Conservation (phyloP, 2,797 vertebrate genomes). For the Chiroxiphia lanceolata region DNA sequence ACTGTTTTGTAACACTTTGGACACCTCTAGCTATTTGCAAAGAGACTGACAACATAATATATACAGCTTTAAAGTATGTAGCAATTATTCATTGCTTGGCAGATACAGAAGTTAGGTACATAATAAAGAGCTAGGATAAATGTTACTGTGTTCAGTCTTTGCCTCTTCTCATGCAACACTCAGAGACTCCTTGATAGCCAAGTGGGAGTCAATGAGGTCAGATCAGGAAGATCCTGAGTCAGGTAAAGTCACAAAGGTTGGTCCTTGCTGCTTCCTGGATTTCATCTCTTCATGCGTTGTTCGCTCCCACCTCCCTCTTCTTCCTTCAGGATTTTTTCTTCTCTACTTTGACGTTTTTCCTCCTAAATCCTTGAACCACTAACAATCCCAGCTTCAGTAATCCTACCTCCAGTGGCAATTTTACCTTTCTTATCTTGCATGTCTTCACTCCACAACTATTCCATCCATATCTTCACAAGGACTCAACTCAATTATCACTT, state of each 20-base stretch:
- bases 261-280: background rate
- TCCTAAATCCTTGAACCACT: background rate
- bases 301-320: background rate
- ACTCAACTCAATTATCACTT: background rate
- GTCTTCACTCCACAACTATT: background rate
- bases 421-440: background rate
- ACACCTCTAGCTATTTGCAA: background rate
- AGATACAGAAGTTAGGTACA: background rate
- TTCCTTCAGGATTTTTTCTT: background rate
- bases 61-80: background rate
- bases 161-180: background rate
- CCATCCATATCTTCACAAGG: background rate
- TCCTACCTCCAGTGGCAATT: background rate
- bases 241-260: background rate
- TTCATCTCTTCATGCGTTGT: background rate
- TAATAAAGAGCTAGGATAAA: background rate
- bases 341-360: background rate
- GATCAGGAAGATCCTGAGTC: background rate
- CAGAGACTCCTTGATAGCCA: background rate
- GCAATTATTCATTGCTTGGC: background rate
- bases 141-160: background rate
- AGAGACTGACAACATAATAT: background rate
- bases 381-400: background rate
- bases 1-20: background rate
- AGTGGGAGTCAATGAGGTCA: background rate